Evolutionary conservation across 2,797 vertebrate genomes (phyloP), one percentile per base, ranked within the genome.

Genomic region (Bradypodion ventrale): DNA sequence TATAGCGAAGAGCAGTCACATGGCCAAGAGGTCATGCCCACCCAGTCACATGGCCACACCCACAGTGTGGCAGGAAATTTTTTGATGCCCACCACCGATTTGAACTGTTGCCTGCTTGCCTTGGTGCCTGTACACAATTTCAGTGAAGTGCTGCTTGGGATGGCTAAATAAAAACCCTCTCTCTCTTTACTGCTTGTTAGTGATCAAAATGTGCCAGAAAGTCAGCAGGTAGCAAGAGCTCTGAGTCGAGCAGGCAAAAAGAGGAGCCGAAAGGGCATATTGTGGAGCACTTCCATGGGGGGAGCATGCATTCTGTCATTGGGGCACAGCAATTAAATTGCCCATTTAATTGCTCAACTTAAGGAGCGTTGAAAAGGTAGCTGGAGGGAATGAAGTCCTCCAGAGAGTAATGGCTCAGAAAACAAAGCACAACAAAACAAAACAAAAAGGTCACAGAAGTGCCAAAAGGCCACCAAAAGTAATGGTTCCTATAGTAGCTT

Each of bases 41-140:
- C n/a, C n/a, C n/a, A n/a, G n/a, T n/a, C n/a, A n/a, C n/a, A n/a
- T n/a, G n/a, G n/a, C n/a, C n/a, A n/a, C n/a, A n/a, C n/a, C n/a
- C n/a, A n/a, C n/a, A n/a, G n/a, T n/a, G n/a, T n/a, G n/a, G n/a
- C n/a, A n/a, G n/a, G n/a, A n/a, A n/a, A n/a, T n/a, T n/a, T n/a
- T n/a, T n/a, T n/a, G n/a, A n/a, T n/a, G n/a, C n/a, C n/a, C n/a
- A n/a, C n/a, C n/a, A n/a, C n/a, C n/a, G n/a, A n/a, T n/a, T 77
- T 83, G 63, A 59, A 66, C 40, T 59, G 37, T 16, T 15, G 72
- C 23, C 56, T 79, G 59, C 65, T 83, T 84, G 27, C 5, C 9
- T 49, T 1, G 1, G 6, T 35, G 32, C 0, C 0, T 42, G 12
- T 19, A 5, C 6, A 0, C 16, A 42, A 56, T 62, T 79, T 72